A percentile compares a stretch with the other conserved stretches of the same genome.
phyloP scores from a whole-genome alignment of 2,888 invertebrate species.

The Lacanobia oleracea region DNA sequence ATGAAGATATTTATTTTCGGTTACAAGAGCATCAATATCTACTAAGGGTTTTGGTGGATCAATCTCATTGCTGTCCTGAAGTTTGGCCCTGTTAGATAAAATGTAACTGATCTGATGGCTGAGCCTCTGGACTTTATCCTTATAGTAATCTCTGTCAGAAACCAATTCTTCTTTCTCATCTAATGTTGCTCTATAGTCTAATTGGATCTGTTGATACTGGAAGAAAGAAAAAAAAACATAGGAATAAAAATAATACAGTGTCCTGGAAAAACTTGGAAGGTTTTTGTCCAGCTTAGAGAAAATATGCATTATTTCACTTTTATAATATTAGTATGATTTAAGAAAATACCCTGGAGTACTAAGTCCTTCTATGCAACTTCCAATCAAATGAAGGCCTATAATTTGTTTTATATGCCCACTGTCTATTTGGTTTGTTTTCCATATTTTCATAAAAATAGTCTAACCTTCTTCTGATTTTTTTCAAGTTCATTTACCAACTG shows the following conservation, averaged over 20 bases:
- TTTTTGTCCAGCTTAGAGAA: background rate
- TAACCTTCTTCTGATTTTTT: conserved; percentile 91
- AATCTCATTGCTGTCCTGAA: conserved; percentile 70
- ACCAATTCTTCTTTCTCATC: conserved; percentile 96
- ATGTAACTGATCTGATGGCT: conserved; percentile 94
- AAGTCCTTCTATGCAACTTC: background rate
- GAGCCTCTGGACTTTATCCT: conserved; percentile 95
- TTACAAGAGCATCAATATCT: conserved; percentile 94
- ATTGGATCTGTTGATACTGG: conserved; percentile 93
- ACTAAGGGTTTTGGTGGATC: conserved; percentile 89
- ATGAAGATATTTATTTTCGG: conserved; percentile 96
- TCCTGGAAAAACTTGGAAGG: background rate
- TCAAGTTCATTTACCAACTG: conserved; percentile 93
- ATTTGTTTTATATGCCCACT: too few relatives aligned
- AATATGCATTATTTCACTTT: too few relatives aligned
- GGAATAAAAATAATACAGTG: background rate
- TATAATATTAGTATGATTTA: background rate
- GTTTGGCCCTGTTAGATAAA: conserved; percentile 86
- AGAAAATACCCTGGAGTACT: too few relatives aligned
- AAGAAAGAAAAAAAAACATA: conserved; percentile 60
- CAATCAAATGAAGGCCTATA: background rate
- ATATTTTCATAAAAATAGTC: background rate
- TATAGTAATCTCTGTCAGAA: conserved; percentile 95
- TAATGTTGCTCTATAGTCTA: conserved; percentile 94
- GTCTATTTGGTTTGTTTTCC: too few relatives aligned